A percentile compares a stretch with the other conserved stretches of the same genome.
phyloP scores from a whole-genome alignment of 2,113 vertebrate genomes.

The Syrrhaptes paradoxus region DNA sequence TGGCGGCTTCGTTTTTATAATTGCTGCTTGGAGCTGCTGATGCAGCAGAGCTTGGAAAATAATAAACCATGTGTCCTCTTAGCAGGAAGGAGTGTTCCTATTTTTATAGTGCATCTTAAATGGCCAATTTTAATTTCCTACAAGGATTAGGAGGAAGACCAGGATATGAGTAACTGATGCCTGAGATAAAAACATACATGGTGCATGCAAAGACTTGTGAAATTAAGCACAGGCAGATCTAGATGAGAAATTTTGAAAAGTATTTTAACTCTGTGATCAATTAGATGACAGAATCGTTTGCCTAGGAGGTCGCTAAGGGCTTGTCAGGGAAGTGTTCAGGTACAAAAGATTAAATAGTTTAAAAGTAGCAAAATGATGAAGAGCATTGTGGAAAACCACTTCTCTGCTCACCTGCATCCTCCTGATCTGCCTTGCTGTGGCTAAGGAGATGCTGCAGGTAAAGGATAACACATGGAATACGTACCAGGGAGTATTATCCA shows the following conservation, averaged over 20 bases:
- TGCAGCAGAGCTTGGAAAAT: slow-evolving; percentile 13
- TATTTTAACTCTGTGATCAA: not conserved
- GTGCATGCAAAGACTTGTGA: not conserved
- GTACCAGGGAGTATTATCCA: not conserved
- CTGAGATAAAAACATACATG: not conserved
- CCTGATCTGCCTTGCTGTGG: not conserved
- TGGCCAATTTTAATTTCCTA: not conserved
- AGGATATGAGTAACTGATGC: not conserved
- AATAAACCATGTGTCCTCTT: slow-evolving; percentile 10
- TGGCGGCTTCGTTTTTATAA: not conserved
- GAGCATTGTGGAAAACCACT: not conserved
- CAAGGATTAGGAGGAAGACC: not conserved
- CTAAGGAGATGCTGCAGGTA: not conserved
- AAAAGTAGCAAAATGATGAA: not conserved
- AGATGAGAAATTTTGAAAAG: not conserved
- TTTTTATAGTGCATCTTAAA: slow-evolving; percentile 5
- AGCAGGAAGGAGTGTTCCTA: not conserved
- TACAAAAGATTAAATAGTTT: not conserved
- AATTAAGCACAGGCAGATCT: not conserved
- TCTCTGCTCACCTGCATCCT: not conserved
- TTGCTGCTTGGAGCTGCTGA: slow-evolving; percentile 5
- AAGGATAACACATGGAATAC: not conserved
- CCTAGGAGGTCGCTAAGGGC: not conserved
- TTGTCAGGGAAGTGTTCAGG: not conserved
- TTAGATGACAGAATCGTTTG: not conserved